phyloP scores from a whole-genome alignment of 2,888 invertebrate species.

The Stenurella melanura region DNA sequence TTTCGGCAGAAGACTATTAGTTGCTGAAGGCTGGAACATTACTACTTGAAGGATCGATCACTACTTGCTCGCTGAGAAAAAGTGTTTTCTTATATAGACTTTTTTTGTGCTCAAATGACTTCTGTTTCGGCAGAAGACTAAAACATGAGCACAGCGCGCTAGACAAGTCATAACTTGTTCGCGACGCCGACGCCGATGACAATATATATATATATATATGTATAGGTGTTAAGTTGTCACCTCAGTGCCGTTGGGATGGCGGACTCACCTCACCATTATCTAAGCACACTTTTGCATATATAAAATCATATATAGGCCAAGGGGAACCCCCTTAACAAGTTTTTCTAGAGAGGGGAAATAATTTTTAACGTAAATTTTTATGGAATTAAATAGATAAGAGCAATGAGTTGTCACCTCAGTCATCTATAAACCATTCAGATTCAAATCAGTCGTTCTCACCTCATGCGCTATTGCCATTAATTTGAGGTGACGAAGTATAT shows the following conservation, averaged over 20 bases:
- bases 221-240: slow-evolving; percentile 1
- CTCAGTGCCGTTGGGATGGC: slow-evolving; percentile 11
- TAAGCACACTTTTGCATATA: slow-evolving; percentile 4
- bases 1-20: too few species aligned
- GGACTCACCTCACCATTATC: slow-evolving; percentile 12
- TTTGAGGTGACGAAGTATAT: not conserved
- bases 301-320: slow-evolving; percentile 7
- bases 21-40: too few species aligned
- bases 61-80: too few species aligned
- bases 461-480: slow-evolving; percentile 2
- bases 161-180: too few species aligned
- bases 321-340: slow-evolving; percentile 5
- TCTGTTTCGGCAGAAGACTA: too few species aligned
- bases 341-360: slow-evolving; percentile 8
- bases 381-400: not conserved
- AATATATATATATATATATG: too few species aligned
- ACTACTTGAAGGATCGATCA: too few species aligned
- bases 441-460: not conserved
- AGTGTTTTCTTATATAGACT: too few species aligned
- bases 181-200: too few species aligned
- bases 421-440: slow-evolving; percentile 10
- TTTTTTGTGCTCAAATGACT: too few species aligned
- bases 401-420: slow-evolving; percentile 14
- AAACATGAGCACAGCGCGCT: too few species aligned
- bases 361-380: slow-evolving; percentile 4